Evolutionary conservation across 2,113 vertebrate species (phyloP), one percentile per base, ranked within the genome.

Genomic region (Neodon shergylaensis): DNA sequence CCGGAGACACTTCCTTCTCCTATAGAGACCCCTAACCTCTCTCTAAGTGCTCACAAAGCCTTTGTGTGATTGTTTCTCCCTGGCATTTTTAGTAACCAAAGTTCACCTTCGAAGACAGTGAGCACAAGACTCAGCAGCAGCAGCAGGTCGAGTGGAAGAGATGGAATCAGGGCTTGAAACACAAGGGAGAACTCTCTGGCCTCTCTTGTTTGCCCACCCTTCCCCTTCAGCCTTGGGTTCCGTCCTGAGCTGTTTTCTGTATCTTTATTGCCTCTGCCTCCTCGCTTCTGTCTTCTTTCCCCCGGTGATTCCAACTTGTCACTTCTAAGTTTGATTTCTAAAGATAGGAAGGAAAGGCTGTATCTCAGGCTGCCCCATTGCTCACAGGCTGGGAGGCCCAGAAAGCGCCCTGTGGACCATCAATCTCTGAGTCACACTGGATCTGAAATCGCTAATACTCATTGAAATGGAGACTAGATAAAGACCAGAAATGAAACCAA

Each of bases 391-490:
- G 36, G 47, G 31, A 24, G 31, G 33, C 74, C 91, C 47, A 58
- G 54, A 65, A n/a, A 54, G 13, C 63, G 28, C 22, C 42, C 33
- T 26, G 28, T 74, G 54, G 88, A 31, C 58, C 66, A 52, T 21
- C 0, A 3, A 61, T 36, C 70, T 61, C 68, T 92, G 87, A 92
- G 47, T 92, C 84, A 66, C 5, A n/a, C 33, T 72, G 70, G 58
- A 28, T 44, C 72, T 76, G 66, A 76, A 95, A 49, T 49, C 21
- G 49, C 65, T 44, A 66, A 81, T n/a, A 31, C 3, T n/a, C 39
- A 88, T 33, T 79, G 73, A 54, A 81, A 73, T 6, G 87, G 79
- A 52, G 36, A 76, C 58, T 24, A 94, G 94, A 54, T 86, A 84
- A 95, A 85, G 11, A 19, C 33, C 54, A 61, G 78, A 44, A 85